Base-by-base conservation (phyloP, 2,113 vertebrate species). In the Dipodomys merriami region DNA sequence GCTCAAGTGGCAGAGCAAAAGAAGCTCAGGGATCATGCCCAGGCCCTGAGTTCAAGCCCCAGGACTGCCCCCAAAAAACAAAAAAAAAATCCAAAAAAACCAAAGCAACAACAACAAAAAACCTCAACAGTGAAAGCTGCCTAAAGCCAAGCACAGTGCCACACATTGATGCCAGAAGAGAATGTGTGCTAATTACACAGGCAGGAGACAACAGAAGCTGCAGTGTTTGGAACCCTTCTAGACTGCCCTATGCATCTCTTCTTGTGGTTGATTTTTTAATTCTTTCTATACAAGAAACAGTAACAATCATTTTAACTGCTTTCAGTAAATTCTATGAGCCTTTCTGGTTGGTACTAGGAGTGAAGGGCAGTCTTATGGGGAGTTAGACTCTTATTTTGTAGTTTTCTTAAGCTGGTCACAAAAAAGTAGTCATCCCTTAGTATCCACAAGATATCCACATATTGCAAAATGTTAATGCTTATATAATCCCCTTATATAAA, bases 191-290 rank as follows among this genome's bases (percentile, higher is more conserved):
- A 19, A 90, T 49, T 44, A 80, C 3, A 71, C 0, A 0, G 6
- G 18, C 35, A 39, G 27, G 91, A 6, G n/a, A 33, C 2, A 49
- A n/a, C 9, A 71, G 83, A 89, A 84, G 46, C 33, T 83, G 44
- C 71, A 57, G 11, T 72, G 46, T 76, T 27, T 29, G 5, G 39
- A 84, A 89, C 30, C 9, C 23, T 73, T 62, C n/a, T 71, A 68
- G 57, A 74, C 35, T 44, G 60, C 11, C 44, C 57, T 19, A 25
- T 68, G 27, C 30, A 39, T 62, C 57, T 91, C 46, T 90, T 94
- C 60, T 57, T 93, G 69, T 78, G 60, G 57, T n/a, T 44, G 57
- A 94, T 68, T n/a, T 88, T 39, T 89, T 27, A 71, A 83, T 69
- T 27, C 20, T 71, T 83, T 90, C 72, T 39, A 19, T 49, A 0